Evolutionary conservation across 2,113 vertebrate genomes (phyloP).

Genomic region (Alligator mississippiensis): DNA sequence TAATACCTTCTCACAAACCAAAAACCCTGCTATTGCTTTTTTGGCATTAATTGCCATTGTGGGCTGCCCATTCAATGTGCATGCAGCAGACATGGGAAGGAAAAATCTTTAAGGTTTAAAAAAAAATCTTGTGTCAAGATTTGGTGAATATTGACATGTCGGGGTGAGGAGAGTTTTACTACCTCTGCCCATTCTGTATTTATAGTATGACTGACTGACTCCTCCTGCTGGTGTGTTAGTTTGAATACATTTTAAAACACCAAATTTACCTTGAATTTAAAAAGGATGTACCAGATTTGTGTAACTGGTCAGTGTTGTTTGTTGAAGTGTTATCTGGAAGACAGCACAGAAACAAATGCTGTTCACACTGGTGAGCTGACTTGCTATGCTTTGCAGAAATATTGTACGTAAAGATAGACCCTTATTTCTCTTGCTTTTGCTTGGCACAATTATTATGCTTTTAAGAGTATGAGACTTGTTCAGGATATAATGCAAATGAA

Average conservation of each 20-base stretch:
- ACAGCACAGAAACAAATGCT: not conserved
- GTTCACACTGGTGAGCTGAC: not conserved
- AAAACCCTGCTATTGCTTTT: not conserved
- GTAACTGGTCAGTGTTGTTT: not conserved
- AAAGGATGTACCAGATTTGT: not conserved
- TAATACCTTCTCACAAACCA: not conserved
- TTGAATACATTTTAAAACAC: not conserved
- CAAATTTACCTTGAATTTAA: not conserved
- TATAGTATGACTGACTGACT: not conserved
- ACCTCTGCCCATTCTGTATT: not conserved
- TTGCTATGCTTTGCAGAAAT: not conserved
- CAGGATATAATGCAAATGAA: not conserved
- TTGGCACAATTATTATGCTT: not conserved
- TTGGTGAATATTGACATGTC: not conserved
- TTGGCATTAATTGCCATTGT: fast-evolving
- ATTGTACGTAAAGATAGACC: not conserved
- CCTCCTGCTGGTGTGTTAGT: not conserved
- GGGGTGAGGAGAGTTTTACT: not conserved
- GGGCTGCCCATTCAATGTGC: not conserved
- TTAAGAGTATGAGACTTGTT: not conserved
- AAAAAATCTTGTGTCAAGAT: not conserved
- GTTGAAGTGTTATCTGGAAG: not conserved
- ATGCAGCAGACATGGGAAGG: too few species aligned
- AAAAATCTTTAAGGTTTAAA: too few species aligned
- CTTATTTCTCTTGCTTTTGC: not conserved